Base-by-base conservation (phyloP, 2,888 invertebrate species). In the Brachynemurus nebulosus region DNA sequence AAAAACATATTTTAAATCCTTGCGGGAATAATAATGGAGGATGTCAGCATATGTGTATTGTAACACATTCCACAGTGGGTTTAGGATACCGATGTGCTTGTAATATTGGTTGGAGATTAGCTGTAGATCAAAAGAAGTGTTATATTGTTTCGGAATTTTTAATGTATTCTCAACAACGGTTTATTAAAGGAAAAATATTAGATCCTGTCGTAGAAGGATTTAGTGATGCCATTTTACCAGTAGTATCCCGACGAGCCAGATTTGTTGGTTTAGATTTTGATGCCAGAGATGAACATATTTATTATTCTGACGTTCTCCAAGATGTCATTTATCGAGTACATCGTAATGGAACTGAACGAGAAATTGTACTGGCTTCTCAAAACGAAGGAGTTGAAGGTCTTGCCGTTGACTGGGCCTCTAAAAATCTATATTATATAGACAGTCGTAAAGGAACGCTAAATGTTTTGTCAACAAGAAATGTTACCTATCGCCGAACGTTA, bases 371-470 rank as follows among this genome's bases (percentile, higher is more conserved):
- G 27, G 92, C 95, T 1, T 92, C 92, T 1, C 93, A 95, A 60
- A 95, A 96, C 59, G 95, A 95, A 66, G 95, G 95, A 0, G 93
- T 95, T 1, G 95, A 96, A 67, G 93, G 95, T 0, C 67, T 96
- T 45, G 91, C 93, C 0, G 86, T 93, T 1, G 93, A 96, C 61
- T 96, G 95, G 95, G 89, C 86, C 0, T 83, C 92, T 0, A 91
- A 92, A 62, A 93, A 93, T 63, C 68, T 96, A 5, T 95, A 93
- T 65, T 95, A 92, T 62, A 93, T 96, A 43, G 93, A 95, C 59
- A 88, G 91, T 9, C 75, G 93, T 45, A 86, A 92, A 62, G 95
- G 95, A 49, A 92, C 93, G 0, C 67, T 97, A 0, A 95, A 95
- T 57, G 95, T 96, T 0, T 66, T 96, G 3, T 88, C 88, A 20